Base-by-base conservation (phyloP, 2,888 invertebrate genomes). In the Cynaeus angustus region DNA sequence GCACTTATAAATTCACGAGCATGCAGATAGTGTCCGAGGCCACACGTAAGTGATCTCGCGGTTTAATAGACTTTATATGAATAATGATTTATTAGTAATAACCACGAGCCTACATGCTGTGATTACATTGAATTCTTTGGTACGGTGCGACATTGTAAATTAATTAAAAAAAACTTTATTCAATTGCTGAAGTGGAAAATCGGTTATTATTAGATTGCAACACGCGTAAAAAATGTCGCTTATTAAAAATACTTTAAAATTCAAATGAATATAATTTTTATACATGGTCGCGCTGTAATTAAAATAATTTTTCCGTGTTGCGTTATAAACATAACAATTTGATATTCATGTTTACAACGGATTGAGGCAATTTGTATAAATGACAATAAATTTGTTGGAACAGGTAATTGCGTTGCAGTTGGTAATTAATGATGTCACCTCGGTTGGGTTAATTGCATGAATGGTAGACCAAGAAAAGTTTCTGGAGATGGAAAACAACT, bases 131-230 rank as follows among this genome's bases (percentile, higher is more conserved):
- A 45, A 43, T 50, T 48, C 21, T 43, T 16, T 37, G 48, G 30
- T 16, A 58, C 71, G 58, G 69, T 70, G 69, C 59, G 68, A 70
- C 73, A 69, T 61, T 71, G 64, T 65, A 55, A 67, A 68, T 72
- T 70, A 68, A 73, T 73, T 70, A 68, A 55, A 70, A 71, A 73
- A 70, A 61, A 52, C 33, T 21, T 21, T 21, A 4, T 3, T 21
- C 21, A 1, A 21, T 21, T n/a, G 65, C 10, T 13, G 59, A 62
- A 58, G 58, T 71, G 68, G 45, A 61, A 70, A 62, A 21, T 65
- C 69, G 65, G 66, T 71, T 69, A 69, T 71, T 69, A 69, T 73
- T 71, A 71, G 45, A 69, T 71, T 65, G 62, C 64, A 59, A 73
- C 71, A 73, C 66, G 68, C 68, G 73, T 73, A 68, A 4, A 21